Evolutionary conservation across 2,888 invertebrate genomes (phyloP), one percentile per base, ranked within the genome.

Genomic region (Orthosia incerta): DNA sequence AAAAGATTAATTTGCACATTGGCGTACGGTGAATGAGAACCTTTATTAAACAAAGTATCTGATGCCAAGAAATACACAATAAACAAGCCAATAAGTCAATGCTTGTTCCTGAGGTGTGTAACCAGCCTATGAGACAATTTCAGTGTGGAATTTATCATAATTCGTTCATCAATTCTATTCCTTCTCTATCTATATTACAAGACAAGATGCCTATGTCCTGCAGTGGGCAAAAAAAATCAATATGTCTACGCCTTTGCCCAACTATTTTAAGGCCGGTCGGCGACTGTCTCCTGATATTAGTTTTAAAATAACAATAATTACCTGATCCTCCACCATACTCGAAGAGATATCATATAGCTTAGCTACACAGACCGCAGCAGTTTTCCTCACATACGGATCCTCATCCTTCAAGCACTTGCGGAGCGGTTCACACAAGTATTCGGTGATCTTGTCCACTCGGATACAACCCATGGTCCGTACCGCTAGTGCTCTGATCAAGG

Each of bases 401-500:
- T 99, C 99, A 93, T 99, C 99, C 94, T 98, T 98, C 80, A 99
- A 96, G 91, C 99, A 99, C 92, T 99, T 99, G 74, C 99, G 97
- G 86, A 99, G 96, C 0, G 99, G 99, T 92, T 99, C 99, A 94
- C 99, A 99, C 57, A 99, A 97, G 95, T 99, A 99, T 96, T 99
- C 99, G 0, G 99, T 99, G 90, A 99, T 99, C 97, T 99, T 99
- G 96, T 99, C 99, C 71, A 99, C 99, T 18, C 99, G 97, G 91
- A 99, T 99, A 94, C 99, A 99, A 69, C 99, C 99, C 99, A 99
- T 99, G 23, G 99, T 99, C 75, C 99, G 97, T 48, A 99, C 99
- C 51, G 99, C 99, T 91, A 99, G 96, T 3, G 99, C 99, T 85
- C 99, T 97, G 92, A 99, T 99, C 92, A 99, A 96, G 48, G 99